Evolutionary conservation across 1,140 invertebrate genomes (phyloP).

Genomic region (Nixonia krombeini): DNA sequence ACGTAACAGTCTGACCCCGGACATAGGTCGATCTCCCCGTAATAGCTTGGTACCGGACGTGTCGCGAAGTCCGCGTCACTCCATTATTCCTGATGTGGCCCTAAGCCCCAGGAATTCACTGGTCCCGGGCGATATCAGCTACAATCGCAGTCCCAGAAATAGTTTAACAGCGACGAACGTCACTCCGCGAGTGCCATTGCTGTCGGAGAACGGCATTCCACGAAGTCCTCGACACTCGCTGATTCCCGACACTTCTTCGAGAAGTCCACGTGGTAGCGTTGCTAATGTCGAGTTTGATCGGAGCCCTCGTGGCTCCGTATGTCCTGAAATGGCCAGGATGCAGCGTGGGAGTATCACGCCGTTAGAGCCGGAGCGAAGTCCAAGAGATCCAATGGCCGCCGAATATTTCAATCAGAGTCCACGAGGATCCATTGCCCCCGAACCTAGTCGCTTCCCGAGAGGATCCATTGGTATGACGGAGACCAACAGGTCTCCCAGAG

Average conservation of each 20-base stretch:
- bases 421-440: constrained; percentile 74
- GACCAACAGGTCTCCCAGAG: constrained; percentile 73
- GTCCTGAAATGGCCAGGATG: constrained; percentile 71
- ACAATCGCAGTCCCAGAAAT: constrained; percentile 77
- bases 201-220: constrained; percentile 58
- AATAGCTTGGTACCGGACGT: constrained; percentile 65
- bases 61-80: constrained; percentile 66
- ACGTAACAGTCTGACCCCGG: constrained; percentile 76
- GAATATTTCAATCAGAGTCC: constrained; percentile 72
- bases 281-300: constrained; percentile 70
- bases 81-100: constrained; percentile 60
- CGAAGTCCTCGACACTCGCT: constrained; percentile 76
- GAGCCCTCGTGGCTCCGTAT: constrained; percentile 77
- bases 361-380: constrained; percentile 69
- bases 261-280: constrained; percentile 70
- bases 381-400: constrained; percentile 74
- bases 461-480: constrained; percentile 75
- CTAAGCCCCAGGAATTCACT: constrained; percentile 71
- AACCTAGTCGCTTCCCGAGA: constrained; percentile 73
- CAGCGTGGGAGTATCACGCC: constrained; percentile 74
- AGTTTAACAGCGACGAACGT: constrained; percentile 72
- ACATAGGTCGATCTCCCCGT: constrained; percentile 57
- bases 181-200: constrained; percentile 42
- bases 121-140: constrained; percentile 66
- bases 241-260: constrained; percentile 71